phyloP scores from a whole-genome alignment of 2,888 invertebrate genomes.

The Drosophila atripex region DNA sequence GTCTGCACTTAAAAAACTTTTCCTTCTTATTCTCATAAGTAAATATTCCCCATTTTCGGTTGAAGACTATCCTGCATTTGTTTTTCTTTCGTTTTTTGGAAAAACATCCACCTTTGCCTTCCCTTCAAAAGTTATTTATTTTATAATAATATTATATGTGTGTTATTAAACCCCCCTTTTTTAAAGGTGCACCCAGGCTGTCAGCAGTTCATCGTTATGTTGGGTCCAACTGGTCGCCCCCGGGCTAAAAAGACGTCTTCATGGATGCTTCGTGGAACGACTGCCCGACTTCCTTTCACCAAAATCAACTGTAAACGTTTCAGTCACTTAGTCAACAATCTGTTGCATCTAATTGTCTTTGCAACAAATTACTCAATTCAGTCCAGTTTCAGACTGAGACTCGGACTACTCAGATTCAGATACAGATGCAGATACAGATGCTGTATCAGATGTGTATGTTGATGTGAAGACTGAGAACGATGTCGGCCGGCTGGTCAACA shows the following conservation, averaged over 20 bases:
- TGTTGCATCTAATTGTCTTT: conserved; percentile 77
- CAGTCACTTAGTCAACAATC: conserved; percentile 77
- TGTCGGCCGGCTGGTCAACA: conserved; percentile 52
- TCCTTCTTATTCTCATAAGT: too few species aligned
- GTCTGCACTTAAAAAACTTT: conserved; percentile 9
- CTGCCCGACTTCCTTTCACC: conserved; percentile 31
- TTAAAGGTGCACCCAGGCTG: conserved; percentile 3
- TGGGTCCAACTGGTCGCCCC: conserved; percentile 34
- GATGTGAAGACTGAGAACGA: conserved; percentile 14
- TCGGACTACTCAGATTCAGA: conserved; percentile 1
- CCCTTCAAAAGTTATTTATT: too few species aligned
- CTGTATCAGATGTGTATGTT: conserved; percentile 26
- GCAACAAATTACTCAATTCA: conserved; percentile 73
- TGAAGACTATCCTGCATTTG: too few species aligned
- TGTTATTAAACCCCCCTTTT: neutral
- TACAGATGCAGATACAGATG: conserved; percentile 38
- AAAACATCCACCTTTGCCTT: too few species aligned
- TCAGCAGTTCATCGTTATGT: conserved; percentile 18
- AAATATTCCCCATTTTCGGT: too few species aligned
- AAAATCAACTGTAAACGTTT: conserved; percentile 59
- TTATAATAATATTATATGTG: too few species aligned
- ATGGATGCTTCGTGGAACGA: conserved; percentile 19
- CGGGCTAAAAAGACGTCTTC: conserved; percentile 39
- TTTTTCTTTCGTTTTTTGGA: too few species aligned
- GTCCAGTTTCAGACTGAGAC: conserved; percentile 39